Percentiles rank a stretch among this genome's conserved stretches.
Evolutionary conservation across 2,113 vertebrate species (phyloP).

Genomic region (Oceanodroma tethys): DNA sequence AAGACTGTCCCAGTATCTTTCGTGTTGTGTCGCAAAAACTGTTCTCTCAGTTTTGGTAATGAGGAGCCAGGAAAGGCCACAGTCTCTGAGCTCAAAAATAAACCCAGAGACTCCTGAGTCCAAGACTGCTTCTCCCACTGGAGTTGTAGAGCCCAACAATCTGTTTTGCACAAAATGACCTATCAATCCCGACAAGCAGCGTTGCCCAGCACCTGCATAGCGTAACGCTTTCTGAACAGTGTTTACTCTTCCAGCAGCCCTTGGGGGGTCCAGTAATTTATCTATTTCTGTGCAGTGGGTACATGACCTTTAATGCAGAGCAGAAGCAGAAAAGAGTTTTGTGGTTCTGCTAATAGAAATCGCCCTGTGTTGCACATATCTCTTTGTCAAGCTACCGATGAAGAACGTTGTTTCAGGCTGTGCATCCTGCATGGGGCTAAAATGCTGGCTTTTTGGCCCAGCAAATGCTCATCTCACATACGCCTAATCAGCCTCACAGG

Average conservation of each 20-base stretch:
- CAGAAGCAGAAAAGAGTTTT: background rate
- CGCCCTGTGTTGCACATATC: background rate
- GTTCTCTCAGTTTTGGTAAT: background rate
- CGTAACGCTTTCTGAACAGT: background rate
- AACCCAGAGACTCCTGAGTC: background rate
- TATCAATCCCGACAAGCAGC: background rate
- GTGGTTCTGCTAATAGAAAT: background rate
- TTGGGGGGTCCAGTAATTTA: background rate
- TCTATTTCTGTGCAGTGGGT: background rate
- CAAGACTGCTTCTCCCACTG: background rate
- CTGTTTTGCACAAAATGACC: background rate
- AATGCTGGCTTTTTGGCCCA: background rate
- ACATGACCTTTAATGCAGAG: background rate
- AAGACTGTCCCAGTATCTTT: background rate
- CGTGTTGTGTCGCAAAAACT: background rate
- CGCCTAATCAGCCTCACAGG: background rate
- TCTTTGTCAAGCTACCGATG: background rate
- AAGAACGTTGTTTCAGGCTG: background rate
- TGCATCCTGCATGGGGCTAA: background rate
- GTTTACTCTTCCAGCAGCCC: background rate
- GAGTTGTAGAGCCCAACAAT: background rate
- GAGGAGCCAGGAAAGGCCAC: background rate
- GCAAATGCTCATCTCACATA: background rate
- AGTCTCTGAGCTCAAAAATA: background rate
- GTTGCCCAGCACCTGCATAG: background rate